Evolutionary conservation across 2,113 vertebrate genomes (phyloP).

Genomic region (Oncorhynchus gorbuscha): DNA sequence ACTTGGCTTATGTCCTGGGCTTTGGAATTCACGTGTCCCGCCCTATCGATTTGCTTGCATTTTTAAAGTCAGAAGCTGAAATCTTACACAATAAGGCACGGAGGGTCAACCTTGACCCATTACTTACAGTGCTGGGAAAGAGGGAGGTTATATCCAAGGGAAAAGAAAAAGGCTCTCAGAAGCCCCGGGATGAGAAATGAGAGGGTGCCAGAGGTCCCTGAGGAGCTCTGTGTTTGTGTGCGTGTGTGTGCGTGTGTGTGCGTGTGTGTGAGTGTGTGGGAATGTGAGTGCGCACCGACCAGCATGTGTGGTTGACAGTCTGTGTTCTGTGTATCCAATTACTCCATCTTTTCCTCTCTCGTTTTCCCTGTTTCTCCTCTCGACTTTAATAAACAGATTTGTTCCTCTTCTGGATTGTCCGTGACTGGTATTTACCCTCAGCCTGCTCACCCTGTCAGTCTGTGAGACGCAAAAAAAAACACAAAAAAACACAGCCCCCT

Average conservation of each 20-base stretch:
- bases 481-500: too few species aligned
- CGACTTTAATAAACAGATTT: constrained; percentile 44
- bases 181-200: constrained; percentile 41
- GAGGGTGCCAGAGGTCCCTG: constrained; percentile 37
- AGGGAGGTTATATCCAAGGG: constrained; percentile 54
- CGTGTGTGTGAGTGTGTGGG: too few species aligned
- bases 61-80: constrained; percentile 75
- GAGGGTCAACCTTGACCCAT: constrained; percentile 64
- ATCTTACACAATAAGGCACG: constrained; percentile 72
- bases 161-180: constrained; percentile 13
- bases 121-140: constrained; percentile 58
- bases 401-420: constrained; percentile 42
- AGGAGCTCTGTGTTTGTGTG: constrained; percentile 2
- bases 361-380: constrained; percentile 17
- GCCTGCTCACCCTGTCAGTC: constrained; percentile 34
- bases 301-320: background rate
- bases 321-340: background rate
- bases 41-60: constrained; percentile 75
- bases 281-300: background rate
- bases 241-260: background rate
- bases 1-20: constrained; percentile 61
- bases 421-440: constrained; percentile 52
- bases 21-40: constrained; percentile 65
- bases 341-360: background rate
- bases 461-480: constrained; percentile 29